A percentile compares a stretch with the other conserved stretches of the same genome.
phyloP scores from a whole-genome alignment of 2,113 vertebrate species.

The Probosciger aterrimus region DNA sequence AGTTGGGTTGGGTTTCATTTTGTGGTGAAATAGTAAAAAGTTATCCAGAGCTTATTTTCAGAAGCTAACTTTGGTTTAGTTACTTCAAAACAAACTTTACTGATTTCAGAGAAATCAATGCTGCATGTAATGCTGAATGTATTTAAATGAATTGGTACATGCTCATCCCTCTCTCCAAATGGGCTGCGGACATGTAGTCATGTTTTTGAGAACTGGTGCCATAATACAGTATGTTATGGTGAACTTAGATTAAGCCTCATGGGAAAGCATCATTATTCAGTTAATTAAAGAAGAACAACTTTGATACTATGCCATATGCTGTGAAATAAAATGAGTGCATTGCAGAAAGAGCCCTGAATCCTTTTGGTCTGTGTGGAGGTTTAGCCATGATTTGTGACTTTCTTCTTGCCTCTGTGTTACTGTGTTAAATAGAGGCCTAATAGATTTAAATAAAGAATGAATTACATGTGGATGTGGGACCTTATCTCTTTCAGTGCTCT shows the following conservation, averaged over 20 bases:
- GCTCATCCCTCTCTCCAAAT: background rate
- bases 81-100: background rate
- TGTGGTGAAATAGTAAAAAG: background rate
- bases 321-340: background rate
- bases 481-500: background rate
- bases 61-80: background rate
- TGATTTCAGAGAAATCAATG: background rate
- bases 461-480: background rate
- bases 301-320: background rate
- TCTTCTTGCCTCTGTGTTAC: background rate
- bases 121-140: background rate
- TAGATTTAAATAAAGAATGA: background rate
- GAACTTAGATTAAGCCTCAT: background rate
- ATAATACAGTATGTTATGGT: background rate
- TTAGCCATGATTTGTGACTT: constrained; percentile 16
- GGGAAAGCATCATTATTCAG: background rate
- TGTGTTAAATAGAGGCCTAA: background rate
- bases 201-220: background rate
- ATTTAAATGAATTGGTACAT: background rate
- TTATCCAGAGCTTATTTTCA: background rate
- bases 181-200: background rate
- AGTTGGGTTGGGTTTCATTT: background rate
- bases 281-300: constrained; percentile 26
- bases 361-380: background rate
- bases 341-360: background rate